Conservation (phyloP, 2,888 invertebrate genomes). For the Seira ritae region DNA sequence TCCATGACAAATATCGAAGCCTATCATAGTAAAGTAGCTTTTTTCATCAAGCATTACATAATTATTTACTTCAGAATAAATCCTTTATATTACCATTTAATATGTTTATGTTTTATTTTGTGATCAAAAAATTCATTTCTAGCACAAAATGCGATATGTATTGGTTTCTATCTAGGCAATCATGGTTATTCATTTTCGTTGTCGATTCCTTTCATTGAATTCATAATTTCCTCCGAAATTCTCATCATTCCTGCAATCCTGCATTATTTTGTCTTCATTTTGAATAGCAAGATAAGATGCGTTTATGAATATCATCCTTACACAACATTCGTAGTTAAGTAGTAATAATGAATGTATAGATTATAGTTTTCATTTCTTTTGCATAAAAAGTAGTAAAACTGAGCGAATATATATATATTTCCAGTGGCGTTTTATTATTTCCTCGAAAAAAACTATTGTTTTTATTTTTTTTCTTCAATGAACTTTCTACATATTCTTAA, state of each 20-base stretch:
- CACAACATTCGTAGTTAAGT: slow-evolving; percentile 26
- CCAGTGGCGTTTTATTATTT: too few relatives aligned
- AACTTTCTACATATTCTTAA: slow-evolving; percentile 12
- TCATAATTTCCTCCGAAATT: slow-evolving; percentile 7
- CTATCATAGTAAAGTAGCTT: too few relatives aligned
- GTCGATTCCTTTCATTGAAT: slow-evolving; percentile 23
- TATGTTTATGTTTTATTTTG: slow-evolving; percentile 20
- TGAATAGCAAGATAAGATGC: not conserved
- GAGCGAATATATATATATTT: slow-evolving; percentile 47
- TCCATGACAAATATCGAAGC: too few relatives aligned
- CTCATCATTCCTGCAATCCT: not conserved
- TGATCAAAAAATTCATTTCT: slow-evolving; percentile 56
- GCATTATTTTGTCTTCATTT: not conserved
- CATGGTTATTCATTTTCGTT: slow-evolving; percentile 58
- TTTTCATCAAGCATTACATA: too few relatives aligned
- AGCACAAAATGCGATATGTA: slow-evolving; percentile 73
- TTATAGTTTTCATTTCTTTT: slow-evolving; percentile 19
- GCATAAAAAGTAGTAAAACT: slow-evolving; percentile 40
- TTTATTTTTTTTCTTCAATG: too few relatives aligned
- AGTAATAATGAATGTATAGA: too few relatives aligned
- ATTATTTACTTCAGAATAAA: too few relatives aligned
- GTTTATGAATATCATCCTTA: not conserved
- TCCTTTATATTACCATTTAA: too few relatives aligned
- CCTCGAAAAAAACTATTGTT: too few relatives aligned
- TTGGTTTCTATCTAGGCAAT: slow-evolving; percentile 72